phyloP scores from a whole-genome alignment of 1,140 invertebrate genomes.

The Lordiphosa collinella region DNA sequence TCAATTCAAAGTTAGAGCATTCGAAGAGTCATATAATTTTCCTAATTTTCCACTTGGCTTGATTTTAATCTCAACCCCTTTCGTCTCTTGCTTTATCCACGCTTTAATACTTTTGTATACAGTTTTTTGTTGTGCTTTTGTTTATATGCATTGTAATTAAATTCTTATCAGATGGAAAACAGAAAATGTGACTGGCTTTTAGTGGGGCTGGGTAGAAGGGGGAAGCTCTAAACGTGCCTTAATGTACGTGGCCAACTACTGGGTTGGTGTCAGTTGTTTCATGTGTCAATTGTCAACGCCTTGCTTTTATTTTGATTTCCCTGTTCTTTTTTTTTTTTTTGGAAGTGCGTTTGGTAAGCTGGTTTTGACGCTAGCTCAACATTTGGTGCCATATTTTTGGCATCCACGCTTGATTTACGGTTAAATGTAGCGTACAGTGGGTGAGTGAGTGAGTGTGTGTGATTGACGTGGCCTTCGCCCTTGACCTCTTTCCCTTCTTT shows the following conservation, averaged over 20 bases:
- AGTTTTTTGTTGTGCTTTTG: constrained; percentile 27
- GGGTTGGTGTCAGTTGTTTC: constrained; percentile 10
- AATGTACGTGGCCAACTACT: background rate
- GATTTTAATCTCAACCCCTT: constrained; percentile 1
- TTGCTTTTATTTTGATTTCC: background rate
- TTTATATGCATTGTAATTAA: constrained; percentile 72
- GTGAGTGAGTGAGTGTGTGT: constrained; percentile 4
- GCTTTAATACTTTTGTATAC: constrained; percentile 64
- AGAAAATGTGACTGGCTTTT: constrained; percentile 34
- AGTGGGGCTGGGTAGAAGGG: background rate
- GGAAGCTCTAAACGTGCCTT: background rate
- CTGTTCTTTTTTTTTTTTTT: too few species aligned
- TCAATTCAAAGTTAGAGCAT: constrained; percentile 1
- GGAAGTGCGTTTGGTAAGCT: constrained; percentile 18
- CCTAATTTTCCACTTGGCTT: constrained; percentile 1
- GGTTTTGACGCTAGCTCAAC: constrained; percentile 39
- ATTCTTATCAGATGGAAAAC: constrained; percentile 70
- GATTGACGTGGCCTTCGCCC: constrained; percentile 21
- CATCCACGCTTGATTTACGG: constrained; percentile 43
- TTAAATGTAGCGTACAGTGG: constrained; percentile 34
- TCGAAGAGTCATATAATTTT: background rate
- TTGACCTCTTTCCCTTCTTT: background rate
- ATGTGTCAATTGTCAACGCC: constrained; percentile 61
- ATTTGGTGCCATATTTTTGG: constrained; percentile 15
- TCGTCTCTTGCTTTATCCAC: constrained; percentile 1